Percentiles rank a stretch among this genome's conserved stretches.
Conservation (phyloP, 2,797 vertebrate genomes). For the Dryobates pubescens region DNA sequence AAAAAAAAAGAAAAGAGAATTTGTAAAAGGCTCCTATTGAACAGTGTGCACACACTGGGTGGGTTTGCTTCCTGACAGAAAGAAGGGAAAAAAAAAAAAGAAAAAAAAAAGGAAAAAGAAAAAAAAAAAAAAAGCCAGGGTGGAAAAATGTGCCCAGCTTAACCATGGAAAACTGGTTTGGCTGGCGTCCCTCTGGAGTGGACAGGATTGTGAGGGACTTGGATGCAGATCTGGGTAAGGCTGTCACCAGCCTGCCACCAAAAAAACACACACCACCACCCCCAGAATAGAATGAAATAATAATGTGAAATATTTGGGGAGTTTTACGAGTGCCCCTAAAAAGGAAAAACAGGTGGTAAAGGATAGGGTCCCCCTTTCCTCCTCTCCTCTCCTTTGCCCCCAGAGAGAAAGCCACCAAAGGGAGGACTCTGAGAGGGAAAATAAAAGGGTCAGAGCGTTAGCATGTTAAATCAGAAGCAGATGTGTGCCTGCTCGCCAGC, state of each 20-base stretch:
- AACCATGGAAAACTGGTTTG: conserved; percentile 81
- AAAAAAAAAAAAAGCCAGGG: neutral
- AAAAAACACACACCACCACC: neutral
- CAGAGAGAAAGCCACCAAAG: neutral
- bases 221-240: neutral
- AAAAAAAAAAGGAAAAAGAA: neutral
- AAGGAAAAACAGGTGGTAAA: neutral
- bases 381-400: neutral
- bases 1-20: conserved; percentile 33
- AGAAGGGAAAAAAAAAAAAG: neutral
- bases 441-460: conserved; percentile 51
- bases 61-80: conserved; percentile 78
- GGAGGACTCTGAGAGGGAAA: conserved; percentile 47
- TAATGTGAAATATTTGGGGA: neutral
- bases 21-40: conserved; percentile 60
- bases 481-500: conserved; percentile 68
- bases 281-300: conserved; percentile 25
- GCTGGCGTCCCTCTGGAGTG: conserved; percentile 60
- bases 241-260: neutral
- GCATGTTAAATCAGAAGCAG: conserved; percentile 76
- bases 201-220: conserved; percentile 52
- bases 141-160: conserved; percentile 71
- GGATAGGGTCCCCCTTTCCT: neutral
- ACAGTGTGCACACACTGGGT: conserved; percentile 61
- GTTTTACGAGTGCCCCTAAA: neutral